These are phyloP conservation scores for Arctia plantaginis DNA, from an alignment of 2,888 invertebrate species.

Conservation along the genomic window DNA sequence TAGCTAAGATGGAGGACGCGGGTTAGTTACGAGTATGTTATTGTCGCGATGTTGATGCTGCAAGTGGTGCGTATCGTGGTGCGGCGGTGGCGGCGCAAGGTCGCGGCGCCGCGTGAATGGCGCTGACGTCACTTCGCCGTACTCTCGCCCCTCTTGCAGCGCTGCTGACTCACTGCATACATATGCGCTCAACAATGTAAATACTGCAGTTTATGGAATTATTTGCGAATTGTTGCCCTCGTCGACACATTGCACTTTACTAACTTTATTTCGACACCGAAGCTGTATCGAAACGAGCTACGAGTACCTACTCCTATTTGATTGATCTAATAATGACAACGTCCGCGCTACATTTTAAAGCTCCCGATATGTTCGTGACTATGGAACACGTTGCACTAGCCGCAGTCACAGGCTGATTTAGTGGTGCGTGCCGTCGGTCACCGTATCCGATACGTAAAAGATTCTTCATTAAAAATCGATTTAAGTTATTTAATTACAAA, in stretches of 20 bases:
- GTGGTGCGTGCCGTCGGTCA: no score
- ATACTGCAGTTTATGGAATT: conserved; percentile 10
- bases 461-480: no score
- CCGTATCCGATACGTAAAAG: not conserved
- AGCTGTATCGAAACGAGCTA: not conserved
- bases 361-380: no score
- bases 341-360: not conserved
- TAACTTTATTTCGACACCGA: not conserved
- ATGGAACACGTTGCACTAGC: no score
- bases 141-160: not conserved
- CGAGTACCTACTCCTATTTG: no score
- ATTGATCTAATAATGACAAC: not conserved
- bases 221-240: not conserved
- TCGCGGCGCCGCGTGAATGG: conserved; percentile 17
- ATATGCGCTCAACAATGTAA: conserved; percentile 7
- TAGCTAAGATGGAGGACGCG: not conserved
- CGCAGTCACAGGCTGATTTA: not conserved
- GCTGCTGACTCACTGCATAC: conserved; percentile 15
- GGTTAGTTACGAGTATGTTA: not conserved
- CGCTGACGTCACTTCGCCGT: conserved; percentile 11
- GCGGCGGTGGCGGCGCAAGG: conserved; percentile 13
- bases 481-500: no score
- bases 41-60: not conserved
- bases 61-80: conserved; percentile 9
- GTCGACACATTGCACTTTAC: not conserved